A percentile compares a stretch with the other conserved stretches of the same genome.
phyloP scores from a whole-genome alignment of 2,113 vertebrate species.

The Pelecanus crispus region DNA sequence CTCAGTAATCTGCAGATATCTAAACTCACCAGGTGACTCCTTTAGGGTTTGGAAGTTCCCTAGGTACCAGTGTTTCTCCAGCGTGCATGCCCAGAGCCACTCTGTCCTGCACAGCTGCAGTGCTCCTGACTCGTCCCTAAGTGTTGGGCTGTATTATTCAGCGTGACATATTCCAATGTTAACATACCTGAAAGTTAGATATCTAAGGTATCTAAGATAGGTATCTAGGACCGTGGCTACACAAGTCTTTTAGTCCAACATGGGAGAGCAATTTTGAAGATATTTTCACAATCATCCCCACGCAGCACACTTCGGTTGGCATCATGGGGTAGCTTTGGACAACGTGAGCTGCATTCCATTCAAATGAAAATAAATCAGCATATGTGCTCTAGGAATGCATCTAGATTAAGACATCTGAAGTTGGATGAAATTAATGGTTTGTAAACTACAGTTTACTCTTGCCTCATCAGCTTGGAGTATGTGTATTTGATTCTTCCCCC shows the following conservation, averaged over 20 bases:
- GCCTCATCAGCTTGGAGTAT: background rate
- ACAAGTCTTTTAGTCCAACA: background rate
- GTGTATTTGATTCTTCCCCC: background rate
- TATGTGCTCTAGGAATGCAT: background rate
- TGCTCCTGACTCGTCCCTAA: background rate
- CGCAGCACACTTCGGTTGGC: background rate
- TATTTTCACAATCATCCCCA: background rate
- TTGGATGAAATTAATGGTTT: background rate
- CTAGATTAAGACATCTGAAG: background rate
- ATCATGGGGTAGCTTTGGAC: background rate
- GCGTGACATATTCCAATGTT: accelerated
- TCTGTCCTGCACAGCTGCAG: background rate
- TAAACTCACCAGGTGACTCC: background rate
- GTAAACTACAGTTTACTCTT: background rate
- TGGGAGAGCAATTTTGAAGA: background rate
- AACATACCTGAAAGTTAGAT: background rate
- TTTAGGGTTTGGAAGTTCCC: background rate
- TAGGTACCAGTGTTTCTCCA: background rate
- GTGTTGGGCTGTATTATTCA: background rate
- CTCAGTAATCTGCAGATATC: background rate
- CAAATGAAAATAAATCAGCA: background rate
- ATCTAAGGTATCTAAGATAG: background rate
- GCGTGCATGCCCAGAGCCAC: background rate
- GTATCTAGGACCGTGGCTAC: background rate
- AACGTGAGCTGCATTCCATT: background rate